Conservation (phyloP, 2,888 invertebrate species). For the Stenodema calcarata region DNA sequence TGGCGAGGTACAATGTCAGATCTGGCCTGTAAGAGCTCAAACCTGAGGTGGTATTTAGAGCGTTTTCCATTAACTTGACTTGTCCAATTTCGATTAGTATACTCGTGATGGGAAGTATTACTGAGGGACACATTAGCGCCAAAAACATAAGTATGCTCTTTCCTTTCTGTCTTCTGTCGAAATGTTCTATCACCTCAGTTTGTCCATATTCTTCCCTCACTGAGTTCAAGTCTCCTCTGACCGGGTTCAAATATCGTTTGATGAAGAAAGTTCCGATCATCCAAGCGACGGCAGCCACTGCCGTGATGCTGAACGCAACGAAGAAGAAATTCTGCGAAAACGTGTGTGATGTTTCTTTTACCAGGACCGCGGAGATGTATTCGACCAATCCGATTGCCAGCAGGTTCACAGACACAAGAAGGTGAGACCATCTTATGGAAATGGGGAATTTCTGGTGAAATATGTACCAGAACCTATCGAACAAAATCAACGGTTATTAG, state of each 20-base stretch:
- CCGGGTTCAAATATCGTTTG: neutral
- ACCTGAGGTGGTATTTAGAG: neutral
- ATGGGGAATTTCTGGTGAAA: neutral
- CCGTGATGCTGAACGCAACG: neutral
- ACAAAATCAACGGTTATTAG: neutral
- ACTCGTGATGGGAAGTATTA: neutral
- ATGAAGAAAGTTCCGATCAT: neutral
- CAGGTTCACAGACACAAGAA: neutral
- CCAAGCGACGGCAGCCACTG: neutral
- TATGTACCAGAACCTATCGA: neutral
- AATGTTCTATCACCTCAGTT: neutral
- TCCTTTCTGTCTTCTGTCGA: neutral
- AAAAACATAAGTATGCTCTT: neutral
- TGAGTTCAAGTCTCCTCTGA: neutral
- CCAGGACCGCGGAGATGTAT: neutral
- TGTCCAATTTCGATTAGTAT: neutral
- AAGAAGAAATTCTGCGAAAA: neutral
- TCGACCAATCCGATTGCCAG: neutral
- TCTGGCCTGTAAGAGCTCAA: neutral
- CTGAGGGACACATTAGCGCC: neutral
- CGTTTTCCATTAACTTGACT: neutral
- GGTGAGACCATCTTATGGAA: neutral
- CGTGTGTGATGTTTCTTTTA: neutral
- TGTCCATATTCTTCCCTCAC: neutral
- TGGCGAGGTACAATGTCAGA: neutral